Evolutionary conservation across 2,888 invertebrate genomes (phyloP).

Genomic region (Caenorhabditis drosophilae): DNA sequence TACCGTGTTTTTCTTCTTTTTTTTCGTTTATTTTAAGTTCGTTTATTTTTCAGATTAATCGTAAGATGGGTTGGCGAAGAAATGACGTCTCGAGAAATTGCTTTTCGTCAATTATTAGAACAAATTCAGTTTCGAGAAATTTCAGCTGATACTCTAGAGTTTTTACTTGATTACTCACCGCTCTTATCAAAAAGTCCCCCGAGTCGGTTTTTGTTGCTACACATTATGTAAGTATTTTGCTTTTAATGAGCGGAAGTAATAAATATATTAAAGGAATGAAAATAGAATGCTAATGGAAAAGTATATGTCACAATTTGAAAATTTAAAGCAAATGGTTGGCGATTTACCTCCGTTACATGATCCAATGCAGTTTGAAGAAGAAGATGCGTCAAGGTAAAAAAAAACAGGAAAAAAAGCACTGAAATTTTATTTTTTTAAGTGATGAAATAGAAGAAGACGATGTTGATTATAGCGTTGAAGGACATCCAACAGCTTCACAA

Average conservation of each 20-base stretch:
- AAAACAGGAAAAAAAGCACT: background rate
- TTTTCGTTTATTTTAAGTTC: background rate
- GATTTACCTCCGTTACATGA: conserved; percentile 31
- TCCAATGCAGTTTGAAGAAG: conserved; percentile 28
- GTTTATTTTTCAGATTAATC: conserved; percentile 69
- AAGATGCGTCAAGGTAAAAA: conserved; percentile 15
- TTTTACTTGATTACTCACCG: conserved; percentile 74
- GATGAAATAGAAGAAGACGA: conserved; percentile 29
- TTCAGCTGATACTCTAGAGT: conserved; percentile 67
- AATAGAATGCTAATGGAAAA: conserved; percentile 41
- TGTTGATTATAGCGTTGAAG: conserved; percentile 36
- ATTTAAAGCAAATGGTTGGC: conserved; percentile 32
- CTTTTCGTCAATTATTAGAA: conserved; percentile 73
- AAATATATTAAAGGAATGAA: conserved; percentile 24
- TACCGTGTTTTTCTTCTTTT: conserved; percentile 10
- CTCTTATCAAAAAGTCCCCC: conserved; percentile 75
- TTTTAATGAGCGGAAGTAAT: background rate
- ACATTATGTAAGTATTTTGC: conserved; percentile 69
- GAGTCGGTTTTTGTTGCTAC: conserved; percentile 74
- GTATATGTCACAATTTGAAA: conserved; percentile 36
- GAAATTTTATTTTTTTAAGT: conserved; percentile 5
- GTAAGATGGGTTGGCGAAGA: conserved; percentile 74
- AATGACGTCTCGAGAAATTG: conserved; percentile 72
- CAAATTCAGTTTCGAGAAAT: conserved; percentile 44
- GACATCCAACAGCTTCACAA: conserved; percentile 34